Evolutionary conservation across 1,140 invertebrate genomes (phyloP), one percentile per base, ranked within the genome.

Genomic region (Brachionus asplanchnoidis): DNA sequence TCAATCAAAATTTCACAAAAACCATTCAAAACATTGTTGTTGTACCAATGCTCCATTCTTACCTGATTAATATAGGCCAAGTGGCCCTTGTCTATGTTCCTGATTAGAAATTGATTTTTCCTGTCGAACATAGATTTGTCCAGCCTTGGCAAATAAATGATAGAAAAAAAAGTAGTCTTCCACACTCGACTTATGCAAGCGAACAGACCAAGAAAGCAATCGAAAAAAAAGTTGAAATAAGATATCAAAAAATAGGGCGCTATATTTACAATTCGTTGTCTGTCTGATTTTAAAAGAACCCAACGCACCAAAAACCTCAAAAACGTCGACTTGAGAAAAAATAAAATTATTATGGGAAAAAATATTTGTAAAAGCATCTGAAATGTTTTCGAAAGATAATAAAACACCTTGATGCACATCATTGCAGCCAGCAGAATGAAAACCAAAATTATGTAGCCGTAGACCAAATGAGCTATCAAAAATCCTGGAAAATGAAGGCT

Each of bases 1-100:
- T 82, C 79, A 40, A 82, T 68, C 23, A 65, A 82, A 23, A 82
- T 82, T 82, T 82, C 79, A 60, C 79, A 82, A 82, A 82, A 82
- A 3, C 79, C 50, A 60, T 60, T 65, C 9, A 82, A 23, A 14
- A 82, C 23, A 44, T 42, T 40, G 12, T 82, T 82, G 26, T 82
- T 82, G 20, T 82, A 82, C 79, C 79, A 82, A 11, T 82, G 79
- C 17, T 82, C 79, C 79, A 82, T 82, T 82, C 79, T 26, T 23
- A 82, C 79, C 32, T 82, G 20, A 36, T 82, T 82, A 28, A 82
- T 44, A 66, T 82, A 82, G 5, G 53, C 53, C 12, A 65, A 44
- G 44, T 82, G 79, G 23, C 79, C 79, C n/a, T 60, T 82, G 26
- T 82, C 79, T 44, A 82, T 44, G 60, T 20, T 60, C 12, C 53